phyloP scores from a whole-genome alignment of 2,797 vertebrate genomes.

The Simalia tracyae region DNA sequence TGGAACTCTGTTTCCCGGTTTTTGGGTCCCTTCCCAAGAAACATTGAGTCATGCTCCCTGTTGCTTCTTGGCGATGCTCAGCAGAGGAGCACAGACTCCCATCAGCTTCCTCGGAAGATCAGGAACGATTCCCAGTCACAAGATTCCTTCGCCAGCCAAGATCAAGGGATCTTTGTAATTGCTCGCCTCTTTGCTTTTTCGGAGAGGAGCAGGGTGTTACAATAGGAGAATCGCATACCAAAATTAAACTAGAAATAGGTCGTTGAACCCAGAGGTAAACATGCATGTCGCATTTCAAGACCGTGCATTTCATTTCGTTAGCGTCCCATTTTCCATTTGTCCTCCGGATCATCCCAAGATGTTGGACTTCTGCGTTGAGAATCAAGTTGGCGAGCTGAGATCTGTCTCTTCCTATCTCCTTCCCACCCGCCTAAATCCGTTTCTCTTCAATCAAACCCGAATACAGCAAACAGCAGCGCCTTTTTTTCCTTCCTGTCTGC shows the following conservation, averaged over 20 bases:
- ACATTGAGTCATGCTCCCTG: constrained; percentile 13
- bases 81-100: constrained; percentile 54
- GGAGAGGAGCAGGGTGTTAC: neutral
- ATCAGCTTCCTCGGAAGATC: constrained; percentile 47
- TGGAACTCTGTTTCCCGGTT: neutral
- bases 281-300: neutral
- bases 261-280: neutral
- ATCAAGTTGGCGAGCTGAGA: too few relatives aligned
- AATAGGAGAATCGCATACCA: neutral
- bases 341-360: neutral
- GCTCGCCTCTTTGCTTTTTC: neutral
- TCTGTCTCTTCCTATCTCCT: neutral
- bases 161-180: neutral
- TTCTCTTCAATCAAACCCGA: neutral
- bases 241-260: neutral
- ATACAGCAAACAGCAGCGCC: neutral
- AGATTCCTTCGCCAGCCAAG: neutral
- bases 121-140: constrained; percentile 34
- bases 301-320: too few relatives aligned
- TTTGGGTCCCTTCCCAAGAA: constrained; percentile 19
- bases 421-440: neutral
- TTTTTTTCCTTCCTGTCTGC: neutral
- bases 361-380: too few relatives aligned
- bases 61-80: constrained; percentile 49
- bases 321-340: neutral